Evolutionary conservation across 1,140 invertebrate species (phyloP), one percentile per base, ranked within the genome.

Genomic region (Epicauta chinensis): DNA sequence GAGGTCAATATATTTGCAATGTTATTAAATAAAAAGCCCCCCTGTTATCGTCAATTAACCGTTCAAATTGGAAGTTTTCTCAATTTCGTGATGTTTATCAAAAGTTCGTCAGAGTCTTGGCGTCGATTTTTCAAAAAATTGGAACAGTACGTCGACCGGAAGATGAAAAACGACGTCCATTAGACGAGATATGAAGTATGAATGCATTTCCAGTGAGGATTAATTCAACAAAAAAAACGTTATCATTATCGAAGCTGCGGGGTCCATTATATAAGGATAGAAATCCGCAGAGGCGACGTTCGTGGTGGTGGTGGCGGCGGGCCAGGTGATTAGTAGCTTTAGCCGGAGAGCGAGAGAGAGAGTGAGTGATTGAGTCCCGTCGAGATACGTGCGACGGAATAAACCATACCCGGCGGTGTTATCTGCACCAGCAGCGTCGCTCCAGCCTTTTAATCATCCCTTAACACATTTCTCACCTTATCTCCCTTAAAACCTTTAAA

Each of bases 171-270:
- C 60, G 65, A 60, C 55, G 55, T 56, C 61, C 67, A 69, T 69
- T 69, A 69, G 57, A 55, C 40, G 58, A 64, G 65, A 67, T 67
- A 64, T 63, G 63, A 64, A 63, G 55, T 69, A 69, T 69, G 67
- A 67, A 67, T 67, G 67, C 67, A 69, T 64, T 64, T 63, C 63
- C 63, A 60, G 62, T 63, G 58, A 57, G 61, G 60, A 67, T 67
- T 66, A 67, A 64, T 65, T 60, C 56, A 55, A 60, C 65, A 65
- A 66, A 66, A 30, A 30, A 66, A 66, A 63, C 45, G 55, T 61
- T 58, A 60, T 55, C 56, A 58, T 60, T 60, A 63, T 64, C 56
- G 53, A 50, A 55, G 51, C 52, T 54, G 58, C 37, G 57, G 57
- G 52, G 40, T 57, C 54, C 53, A 54, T 54, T 59, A 57, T 47